Base-by-base conservation (phyloP, 2,888 invertebrate species). In the Steinernema scapterisci region DNA sequence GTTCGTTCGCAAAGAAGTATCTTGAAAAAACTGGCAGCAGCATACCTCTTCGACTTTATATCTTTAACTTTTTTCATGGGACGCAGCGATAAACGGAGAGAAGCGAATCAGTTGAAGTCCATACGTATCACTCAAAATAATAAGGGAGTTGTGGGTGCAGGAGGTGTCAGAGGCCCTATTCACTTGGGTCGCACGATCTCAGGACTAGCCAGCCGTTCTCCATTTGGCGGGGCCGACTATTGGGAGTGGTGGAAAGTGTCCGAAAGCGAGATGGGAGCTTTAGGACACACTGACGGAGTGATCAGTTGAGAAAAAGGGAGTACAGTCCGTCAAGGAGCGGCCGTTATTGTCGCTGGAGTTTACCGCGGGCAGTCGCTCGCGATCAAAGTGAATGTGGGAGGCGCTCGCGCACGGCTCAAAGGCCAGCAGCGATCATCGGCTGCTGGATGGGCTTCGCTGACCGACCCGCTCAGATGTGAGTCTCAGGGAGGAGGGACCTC, bases 361-460 rank as follows among this genome's bases (percentile, higher is more conserved):
- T 63, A 63, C 63, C 63, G 63, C 63, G 63, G 63, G 63, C 27
- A 31, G 27, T 63, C 63, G 38, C 27, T 63, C 63, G 63, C 63
- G 27, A 31, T 63, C 63, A 63, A 16, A 31, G 31, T 63, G 63
- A 63, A 63, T 63, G 63, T 63, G 63, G 63, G 63, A 63, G 63
- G 63, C 63, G 63, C 63, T 63, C 31, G 63, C 63, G 63, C 63
- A 25, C 63, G 27, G 31, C 63, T 63, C 63, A 63, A 63, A 63
- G 63, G 63, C 63, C 63, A 63, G 63, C 63, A 63, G 31, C 63
- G 63, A 63, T 31, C 63, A 63, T 63, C 63, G 63, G 31, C 63
- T 63, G 63, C 31, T 63, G 63, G 63, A 63, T 31, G 63, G 63
- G 63, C 63, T 63, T 31, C 31, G 63, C 63, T 31, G 63, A 63